phyloP scores from a whole-genome alignment of 2,888 invertebrate species.

The Chymomyza caudatula region DNA sequence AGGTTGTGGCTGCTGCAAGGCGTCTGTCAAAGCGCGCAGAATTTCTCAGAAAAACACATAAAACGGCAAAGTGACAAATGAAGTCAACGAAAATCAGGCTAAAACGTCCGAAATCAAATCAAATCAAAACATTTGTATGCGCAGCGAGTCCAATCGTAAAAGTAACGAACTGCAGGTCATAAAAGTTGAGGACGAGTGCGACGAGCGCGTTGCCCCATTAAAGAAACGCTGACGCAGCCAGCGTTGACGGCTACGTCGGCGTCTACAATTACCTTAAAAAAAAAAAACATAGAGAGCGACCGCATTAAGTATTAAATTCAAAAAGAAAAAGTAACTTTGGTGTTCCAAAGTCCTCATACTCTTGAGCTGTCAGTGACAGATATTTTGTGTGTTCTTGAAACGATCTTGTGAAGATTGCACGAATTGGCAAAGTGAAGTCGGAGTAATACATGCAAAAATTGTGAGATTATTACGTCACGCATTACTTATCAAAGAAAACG shows the following conservation, averaged over 20 bases:
- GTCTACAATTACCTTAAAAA: background rate
- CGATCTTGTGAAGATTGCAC: too few relatives aligned
- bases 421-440: too few relatives aligned
- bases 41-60: conserved; percentile 69
- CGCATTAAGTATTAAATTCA: background rate
- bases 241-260: background rate
- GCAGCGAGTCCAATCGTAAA: conserved; percentile 68
- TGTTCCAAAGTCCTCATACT: background rate
- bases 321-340: conserved; percentile 1
- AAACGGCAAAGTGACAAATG: conserved; percentile 70
- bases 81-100: conserved; percentile 63
- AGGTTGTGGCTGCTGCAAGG: background rate
- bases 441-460: too few relatives aligned
- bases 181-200: conserved; percentile 58
- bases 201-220: conserved; percentile 32
- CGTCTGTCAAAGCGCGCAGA: conserved; percentile 17
- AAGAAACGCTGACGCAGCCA: conserved; percentile 38
- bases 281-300: conserved; percentile 1
- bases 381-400: too few relatives aligned
- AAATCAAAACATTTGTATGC: conserved; percentile 76
- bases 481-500: too few relatives aligned
- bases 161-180: conserved; percentile 70
- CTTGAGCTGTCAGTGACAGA: too few relatives aligned
- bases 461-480: too few relatives aligned
- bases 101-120: conserved; percentile 39